phyloP scores from a whole-genome alignment of 2,888 invertebrate genomes.

The Megastigmus dorsalis region DNA sequence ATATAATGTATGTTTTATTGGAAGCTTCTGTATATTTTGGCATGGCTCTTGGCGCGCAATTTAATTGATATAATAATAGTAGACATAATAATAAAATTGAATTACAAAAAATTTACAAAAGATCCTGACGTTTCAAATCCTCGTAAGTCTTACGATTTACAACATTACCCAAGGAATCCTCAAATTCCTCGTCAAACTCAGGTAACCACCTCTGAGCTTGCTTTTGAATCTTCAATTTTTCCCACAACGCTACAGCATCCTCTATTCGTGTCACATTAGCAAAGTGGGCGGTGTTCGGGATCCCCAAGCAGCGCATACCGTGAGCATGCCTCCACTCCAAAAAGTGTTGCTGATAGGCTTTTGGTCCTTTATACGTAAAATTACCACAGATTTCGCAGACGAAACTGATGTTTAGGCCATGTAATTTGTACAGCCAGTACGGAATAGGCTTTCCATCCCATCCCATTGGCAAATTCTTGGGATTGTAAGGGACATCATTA shows the following conservation, averaged over 20 bases:
- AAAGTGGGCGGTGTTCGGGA: constrained; percentile 99
- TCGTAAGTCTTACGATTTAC: constrained; percentile 99
- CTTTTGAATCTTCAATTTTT: constrained; percentile 96
- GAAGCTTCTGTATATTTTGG: no score
- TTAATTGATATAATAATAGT: no score
- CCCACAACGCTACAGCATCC: constrained; percentile 98
- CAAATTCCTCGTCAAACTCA: constrained; percentile 98
- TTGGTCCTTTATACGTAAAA: constrained; percentile 98
- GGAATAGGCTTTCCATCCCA: constrained; percentile 98
- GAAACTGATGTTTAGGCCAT: constrained; percentile 98
- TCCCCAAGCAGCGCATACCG: constrained; percentile 99
- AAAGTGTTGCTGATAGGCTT: constrained; percentile 99
- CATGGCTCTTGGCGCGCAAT: no score
- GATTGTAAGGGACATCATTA: constrained; percentile 98
- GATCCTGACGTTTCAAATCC: constrained; percentile 97
- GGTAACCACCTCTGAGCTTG: constrained; percentile 97
- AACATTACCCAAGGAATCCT: constrained; percentile 98
- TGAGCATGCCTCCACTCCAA: constrained; percentile 93
- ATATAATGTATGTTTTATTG: no score
- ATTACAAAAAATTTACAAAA: no score
- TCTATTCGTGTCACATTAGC: constrained; percentile 99
- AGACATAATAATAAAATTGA: no score
- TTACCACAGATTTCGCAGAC: constrained; percentile 99
- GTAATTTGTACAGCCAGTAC: constrained; percentile 99
- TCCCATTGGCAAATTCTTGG: constrained; percentile 98